Evolutionary conservation across 2,888 invertebrate species (phyloP).

Genomic region (Globia sparganii): DNA sequence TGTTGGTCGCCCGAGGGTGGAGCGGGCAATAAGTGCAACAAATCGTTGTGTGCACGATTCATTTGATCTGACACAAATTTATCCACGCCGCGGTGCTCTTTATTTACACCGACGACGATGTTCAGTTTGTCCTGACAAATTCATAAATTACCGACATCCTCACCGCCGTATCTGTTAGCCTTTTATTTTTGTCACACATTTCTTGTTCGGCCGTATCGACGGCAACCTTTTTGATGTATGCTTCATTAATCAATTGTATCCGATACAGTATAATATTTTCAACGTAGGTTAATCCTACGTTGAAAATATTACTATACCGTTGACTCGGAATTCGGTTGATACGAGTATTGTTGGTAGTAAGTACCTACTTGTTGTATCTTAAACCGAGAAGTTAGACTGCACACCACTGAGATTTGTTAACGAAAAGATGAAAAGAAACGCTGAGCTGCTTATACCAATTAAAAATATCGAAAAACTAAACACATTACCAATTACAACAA

Average conservation of each 20-base stretch:
- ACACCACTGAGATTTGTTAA: not conserved
- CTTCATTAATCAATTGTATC: slow-evolving; percentile 76
- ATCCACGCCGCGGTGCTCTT: slow-evolving; percentile 86
- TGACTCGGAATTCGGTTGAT: slow-evolving; percentile 24
- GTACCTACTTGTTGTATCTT: not conserved
- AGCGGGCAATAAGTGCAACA: slow-evolving; percentile 85
- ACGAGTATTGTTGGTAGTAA: slow-evolving; percentile 15
- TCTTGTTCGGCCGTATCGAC: slow-evolving; percentile 85
- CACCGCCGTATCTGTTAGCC: slow-evolving; percentile 79
- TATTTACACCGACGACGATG: slow-evolving; percentile 87
- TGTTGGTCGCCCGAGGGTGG: slow-evolving; percentile 73
- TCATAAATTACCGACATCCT: slow-evolving; percentile 91
- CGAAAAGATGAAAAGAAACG: slow-evolving; percentile 12
- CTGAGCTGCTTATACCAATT: not conserved
- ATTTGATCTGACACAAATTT: slow-evolving; percentile 91
- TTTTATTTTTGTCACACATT: slow-evolving; percentile 86
- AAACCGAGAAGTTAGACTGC: not conserved
- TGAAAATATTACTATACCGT: not conserved
- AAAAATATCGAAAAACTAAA: not conserved
- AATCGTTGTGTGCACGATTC: slow-evolving; percentile 85
- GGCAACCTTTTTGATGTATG: slow-evolving; percentile 83
- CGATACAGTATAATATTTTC: slow-evolving; percentile 65
- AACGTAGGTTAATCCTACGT: slow-evolving; percentile 27
- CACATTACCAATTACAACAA: slow-evolving; percentile 32
- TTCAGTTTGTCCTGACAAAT: slow-evolving; percentile 90